Percentiles rank a stretch among this genome's conserved stretches.
phyloP scores from a whole-genome alignment of 2,797 vertebrate genomes.

The Setipinna tenuifilis region DNA sequence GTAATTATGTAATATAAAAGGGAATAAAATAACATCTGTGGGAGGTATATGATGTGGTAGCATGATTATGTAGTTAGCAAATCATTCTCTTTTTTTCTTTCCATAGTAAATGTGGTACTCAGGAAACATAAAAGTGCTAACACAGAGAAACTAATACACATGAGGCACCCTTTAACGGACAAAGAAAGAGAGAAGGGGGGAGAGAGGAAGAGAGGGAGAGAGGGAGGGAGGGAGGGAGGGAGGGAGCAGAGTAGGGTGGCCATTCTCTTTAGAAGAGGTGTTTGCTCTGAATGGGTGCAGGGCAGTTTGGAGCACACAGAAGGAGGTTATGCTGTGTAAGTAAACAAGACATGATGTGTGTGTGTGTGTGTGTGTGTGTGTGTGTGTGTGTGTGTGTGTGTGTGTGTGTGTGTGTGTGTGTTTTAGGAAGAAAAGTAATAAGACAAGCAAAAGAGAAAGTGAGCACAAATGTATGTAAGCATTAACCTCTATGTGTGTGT shows the following conservation, averaged over 20 bases:
- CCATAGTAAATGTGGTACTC: constrained; percentile 69
- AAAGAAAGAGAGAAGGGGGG: constrained; percentile 63
- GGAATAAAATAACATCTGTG: neutral
- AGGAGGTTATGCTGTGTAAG: constrained; percentile 42
- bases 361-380: too few relatives aligned
- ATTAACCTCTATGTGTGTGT: neutral
- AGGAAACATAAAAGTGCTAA: constrained; percentile 67
- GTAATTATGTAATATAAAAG: neutral
- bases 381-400: too few relatives aligned
- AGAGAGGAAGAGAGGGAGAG: constrained; percentile 57
- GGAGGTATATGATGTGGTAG: neutral
- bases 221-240: constrained; percentile 11
- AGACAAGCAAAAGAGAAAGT: constrained; percentile 15
- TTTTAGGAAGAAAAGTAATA: neutral
- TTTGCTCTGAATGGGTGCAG: constrained; percentile 76
- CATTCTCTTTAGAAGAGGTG: constrained; percentile 65
- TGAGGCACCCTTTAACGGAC: constrained; percentile 77
- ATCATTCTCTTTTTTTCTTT: constrained; percentile 75
- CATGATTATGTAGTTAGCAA: constrained; percentile 28
- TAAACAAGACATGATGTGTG: constrained; percentile 48
- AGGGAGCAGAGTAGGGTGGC: constrained; percentile 41
- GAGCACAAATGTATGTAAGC: neutral
- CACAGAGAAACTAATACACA: constrained; percentile 66
- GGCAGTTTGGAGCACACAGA: constrained; percentile 53
- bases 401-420: neutral